Percentiles rank a stretch among this genome's conserved stretches.
Conservation (phyloP, 2,113 vertebrate species). For the Psilopogon haemacephalus region DNA sequence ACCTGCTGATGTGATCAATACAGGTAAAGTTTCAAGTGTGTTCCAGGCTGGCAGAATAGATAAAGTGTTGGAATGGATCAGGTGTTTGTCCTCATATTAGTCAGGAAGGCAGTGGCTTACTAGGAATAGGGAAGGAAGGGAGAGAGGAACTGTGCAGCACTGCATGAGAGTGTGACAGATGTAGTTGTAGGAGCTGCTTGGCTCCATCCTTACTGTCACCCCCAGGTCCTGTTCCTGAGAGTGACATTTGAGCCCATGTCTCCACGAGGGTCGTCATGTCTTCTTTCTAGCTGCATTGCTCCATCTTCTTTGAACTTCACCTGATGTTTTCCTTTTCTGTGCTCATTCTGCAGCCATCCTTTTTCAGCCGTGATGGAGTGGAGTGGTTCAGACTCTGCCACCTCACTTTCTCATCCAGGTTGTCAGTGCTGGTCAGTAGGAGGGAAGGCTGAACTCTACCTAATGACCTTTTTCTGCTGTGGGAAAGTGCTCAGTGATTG, state of each 20-base stretch:
- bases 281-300: not conserved
- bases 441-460: not conserved
- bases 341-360: not conserved
- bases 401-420: not conserved
- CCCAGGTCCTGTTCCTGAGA: not conserved
- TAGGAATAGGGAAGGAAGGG: not conserved
- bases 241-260: not conserved
- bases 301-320: not conserved
- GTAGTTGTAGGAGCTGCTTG: not conserved
- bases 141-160: rapidly evolving
- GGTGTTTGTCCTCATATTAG: not conserved
- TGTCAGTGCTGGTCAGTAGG: not conserved
- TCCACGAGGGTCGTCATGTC: rapidly evolving
- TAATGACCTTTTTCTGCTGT: not conserved
- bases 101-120: not conserved
- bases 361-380: not conserved
- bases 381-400: not conserved
- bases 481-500: not conserved
- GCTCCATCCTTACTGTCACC: not conserved
- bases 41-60: not conserved
- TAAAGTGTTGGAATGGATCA: not conserved
- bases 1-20: conserved; percentile 8
- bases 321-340: not conserved
- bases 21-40: conserved; percentile 40
- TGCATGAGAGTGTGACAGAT: rapidly evolving